Percentiles rank a stretch among this genome's conserved stretches.
Conservation (phyloP, 2,797 vertebrate genomes). For the Philypnodon macrostomus region DNA sequence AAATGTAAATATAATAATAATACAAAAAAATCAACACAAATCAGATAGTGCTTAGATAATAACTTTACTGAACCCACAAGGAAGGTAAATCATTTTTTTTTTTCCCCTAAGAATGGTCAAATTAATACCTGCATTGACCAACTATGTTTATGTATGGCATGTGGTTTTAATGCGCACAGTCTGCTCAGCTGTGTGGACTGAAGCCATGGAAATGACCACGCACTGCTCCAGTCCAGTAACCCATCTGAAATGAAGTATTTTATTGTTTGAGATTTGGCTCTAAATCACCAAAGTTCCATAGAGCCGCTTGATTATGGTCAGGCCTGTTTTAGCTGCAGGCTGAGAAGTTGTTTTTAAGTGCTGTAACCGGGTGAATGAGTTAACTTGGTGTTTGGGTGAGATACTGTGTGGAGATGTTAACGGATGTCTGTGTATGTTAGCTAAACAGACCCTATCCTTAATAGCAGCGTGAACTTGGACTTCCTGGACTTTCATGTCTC, state of each 20-base stretch:
- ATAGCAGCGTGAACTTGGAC: constrained; percentile 58
- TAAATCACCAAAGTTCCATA: constrained; percentile 5
- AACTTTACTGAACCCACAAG: too few species aligned
- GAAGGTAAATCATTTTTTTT: too few species aligned
- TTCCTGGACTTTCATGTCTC: constrained; percentile 56
- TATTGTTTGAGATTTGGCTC: constrained; percentile 6
- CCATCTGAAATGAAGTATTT: constrained; percentile 4
- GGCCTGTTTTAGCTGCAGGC: constrained; percentile 52
- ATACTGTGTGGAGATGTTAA: constrained; percentile 50
- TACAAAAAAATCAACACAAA: background rate
- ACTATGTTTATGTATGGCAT: too few species aligned
- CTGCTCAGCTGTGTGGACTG: constrained; percentile 10
- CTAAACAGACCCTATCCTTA: constrained; percentile 58
- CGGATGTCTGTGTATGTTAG: constrained; percentile 58
- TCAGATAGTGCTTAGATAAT: too few species aligned
- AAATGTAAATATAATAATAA: background rate
- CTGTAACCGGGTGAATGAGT: constrained; percentile 52
- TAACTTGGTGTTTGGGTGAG: constrained; percentile 45
- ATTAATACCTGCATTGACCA: too few species aligned
- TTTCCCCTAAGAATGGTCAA: too few species aligned
- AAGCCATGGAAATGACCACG: constrained; percentile 5
- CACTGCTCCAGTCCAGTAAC: constrained; percentile 4
- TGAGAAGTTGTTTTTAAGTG: constrained; percentile 58
- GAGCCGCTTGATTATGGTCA: constrained; percentile 54
- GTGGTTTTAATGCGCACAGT: too few species aligned